Base-by-base conservation (phyloP, 2,113 vertebrate genomes). In the Ceyx margarethae region DNA sequence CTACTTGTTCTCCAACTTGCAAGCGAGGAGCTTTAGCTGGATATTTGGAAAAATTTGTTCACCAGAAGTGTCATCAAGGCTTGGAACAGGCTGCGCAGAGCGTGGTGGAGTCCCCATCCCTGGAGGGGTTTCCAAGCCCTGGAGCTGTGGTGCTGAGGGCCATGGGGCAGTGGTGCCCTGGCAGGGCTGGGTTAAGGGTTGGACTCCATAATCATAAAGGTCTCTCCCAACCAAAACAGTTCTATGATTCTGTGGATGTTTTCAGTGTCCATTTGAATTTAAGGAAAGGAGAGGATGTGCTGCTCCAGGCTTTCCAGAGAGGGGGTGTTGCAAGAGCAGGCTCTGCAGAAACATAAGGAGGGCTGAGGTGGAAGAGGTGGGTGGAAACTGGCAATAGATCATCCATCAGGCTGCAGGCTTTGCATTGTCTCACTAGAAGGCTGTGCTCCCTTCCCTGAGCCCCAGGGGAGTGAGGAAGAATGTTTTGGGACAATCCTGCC, bases 381-480 rank as follows among this genome's bases (percentile, higher is more conserved):
- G 19, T 19, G 37, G 80, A 62, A 85, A 67, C 21, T 21, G 20
- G 31, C 88, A 71, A 22, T 14, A 80, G 56, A 45, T 22, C 0
- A 0, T 25, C 8, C 0, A 0, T 25, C 8, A 26, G 46, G 31
- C 40, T 72, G 25, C 51, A 90, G 35, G 35, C 19, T 13, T 48
- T 83, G 83, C 6, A 21, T 29, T 46, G 29, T 72, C 62, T 91
- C 14, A 8, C 28, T 48, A 5, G 15, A 71, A 68, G 25, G 19
- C 19, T 40, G 29, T 2, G 26, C 8, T 85, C 42, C 37, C 15
- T 42, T 29, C 42, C 62, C 7, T 0, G 1, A 45, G 31, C 61
- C 46, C 68, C 2, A 1, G 0, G 1, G 9, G 62, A 86, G 29
- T 0, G 2, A 83, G 42, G 33, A 74, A 37, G 23, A n/a, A 26